Conservation (phyloP, 2,888 invertebrate genomes). For the Drosophila ustulata region DNA sequence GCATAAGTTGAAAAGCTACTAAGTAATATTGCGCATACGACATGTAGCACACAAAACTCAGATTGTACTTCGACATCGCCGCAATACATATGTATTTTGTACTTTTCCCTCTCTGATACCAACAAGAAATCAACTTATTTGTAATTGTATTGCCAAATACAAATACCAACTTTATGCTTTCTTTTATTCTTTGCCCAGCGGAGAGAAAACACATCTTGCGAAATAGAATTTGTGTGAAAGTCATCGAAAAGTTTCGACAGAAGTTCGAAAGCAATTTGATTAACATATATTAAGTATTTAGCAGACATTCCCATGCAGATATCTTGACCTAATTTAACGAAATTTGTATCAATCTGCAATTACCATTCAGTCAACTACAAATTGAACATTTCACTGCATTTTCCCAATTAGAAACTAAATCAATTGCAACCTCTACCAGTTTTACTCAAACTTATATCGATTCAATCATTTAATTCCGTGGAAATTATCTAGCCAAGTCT, state of each 20-base stretch:
- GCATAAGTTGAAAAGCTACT: slow-evolving; percentile 68
- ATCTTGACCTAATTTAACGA: slow-evolving; percentile 3
- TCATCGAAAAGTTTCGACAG: slow-evolving; percentile 7
- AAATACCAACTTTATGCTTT: slow-evolving; percentile 14
- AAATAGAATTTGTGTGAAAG: slow-evolving; percentile 6
- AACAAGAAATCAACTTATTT: slow-evolving; percentile 16
- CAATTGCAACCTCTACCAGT: background rate
- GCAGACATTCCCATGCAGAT: background rate
- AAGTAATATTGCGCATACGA: slow-evolving; percentile 73
- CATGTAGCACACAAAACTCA: slow-evolving; percentile 42
- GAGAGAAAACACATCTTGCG: background rate
- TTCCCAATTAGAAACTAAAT: background rate
- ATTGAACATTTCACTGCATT: background rate
- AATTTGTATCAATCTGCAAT: background rate
- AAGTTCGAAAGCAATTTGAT: slow-evolving; percentile 8
- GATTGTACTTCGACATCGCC: slow-evolving; percentile 15
- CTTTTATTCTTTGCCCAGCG: background rate
- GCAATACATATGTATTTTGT: slow-evolving; percentile 10
- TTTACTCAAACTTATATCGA: background rate
- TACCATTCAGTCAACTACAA: background rate
- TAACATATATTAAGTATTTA: background rate
- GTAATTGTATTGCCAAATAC: slow-evolving; percentile 29
- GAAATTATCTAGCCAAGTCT: background rate
- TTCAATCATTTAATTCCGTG: background rate
- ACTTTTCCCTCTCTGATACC: background rate